phyloP scores from a whole-genome alignment of 92 coral and sea anemone species.

The Umimayanthus chanpuru region DNA sequence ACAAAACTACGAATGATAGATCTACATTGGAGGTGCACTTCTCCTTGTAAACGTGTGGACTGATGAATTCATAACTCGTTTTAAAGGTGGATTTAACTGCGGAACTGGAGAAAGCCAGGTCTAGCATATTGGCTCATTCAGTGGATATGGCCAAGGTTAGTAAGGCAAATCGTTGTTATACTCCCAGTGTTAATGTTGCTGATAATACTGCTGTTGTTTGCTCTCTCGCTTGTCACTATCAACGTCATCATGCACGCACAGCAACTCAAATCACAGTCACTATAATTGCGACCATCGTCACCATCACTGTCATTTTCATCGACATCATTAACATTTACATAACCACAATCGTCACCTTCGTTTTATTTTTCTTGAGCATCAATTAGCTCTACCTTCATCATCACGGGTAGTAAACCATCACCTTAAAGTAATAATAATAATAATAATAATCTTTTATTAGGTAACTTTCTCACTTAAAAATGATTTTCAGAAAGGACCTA shows the following conservation, averaged over 20 bases:
- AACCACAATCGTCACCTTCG: not conserved
- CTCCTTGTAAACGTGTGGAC: not conserved
- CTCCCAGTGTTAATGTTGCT: not conserved
- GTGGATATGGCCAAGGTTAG: constrained; percentile 81
- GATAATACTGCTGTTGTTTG: not conserved
- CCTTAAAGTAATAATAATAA: too few relatives aligned
- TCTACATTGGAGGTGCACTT: not conserved
- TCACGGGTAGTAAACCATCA: not conserved
- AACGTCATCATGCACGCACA: not conserved
- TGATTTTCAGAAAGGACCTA: too few relatives aligned
- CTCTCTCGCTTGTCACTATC: not conserved
- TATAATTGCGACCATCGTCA: not conserved
- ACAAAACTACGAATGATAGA: not conserved
- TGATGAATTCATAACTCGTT: not conserved
- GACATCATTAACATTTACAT: not conserved
- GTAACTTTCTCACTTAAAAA: too few relatives aligned
- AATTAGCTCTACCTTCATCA: not conserved
- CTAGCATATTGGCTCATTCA: constrained; percentile 72
- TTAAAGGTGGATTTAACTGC: constrained; percentile 77
- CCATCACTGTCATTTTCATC: not conserved
- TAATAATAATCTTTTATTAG: too few relatives aligned
- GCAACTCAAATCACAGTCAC: not conserved
- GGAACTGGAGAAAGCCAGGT: constrained; percentile 86
- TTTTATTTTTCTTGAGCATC: not conserved
- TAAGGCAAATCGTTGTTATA: too few relatives aligned